Evolutionary conservation across 2,113 vertebrate species (phyloP).

Genomic region (Lophius piscatorius): DNA sequence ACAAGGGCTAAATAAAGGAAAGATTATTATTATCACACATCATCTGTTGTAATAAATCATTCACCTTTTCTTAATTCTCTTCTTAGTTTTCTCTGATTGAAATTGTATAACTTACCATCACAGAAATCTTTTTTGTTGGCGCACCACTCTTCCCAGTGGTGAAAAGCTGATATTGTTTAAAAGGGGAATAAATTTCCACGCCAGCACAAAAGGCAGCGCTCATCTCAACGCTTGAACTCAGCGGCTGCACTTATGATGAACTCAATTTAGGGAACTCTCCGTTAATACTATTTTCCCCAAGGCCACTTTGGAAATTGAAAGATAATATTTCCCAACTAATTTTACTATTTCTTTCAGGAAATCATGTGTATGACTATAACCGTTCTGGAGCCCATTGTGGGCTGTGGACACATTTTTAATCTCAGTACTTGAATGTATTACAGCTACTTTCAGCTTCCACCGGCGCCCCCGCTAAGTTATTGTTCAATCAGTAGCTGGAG

Average conservation of each 20-base stretch:
- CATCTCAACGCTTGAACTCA: slow-evolving; percentile 48
- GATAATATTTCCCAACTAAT: background rate
- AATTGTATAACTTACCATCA: background rate
- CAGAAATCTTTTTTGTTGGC: background rate
- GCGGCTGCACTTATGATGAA: slow-evolving; percentile 27
- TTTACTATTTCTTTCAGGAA: slow-evolving; percentile 1
- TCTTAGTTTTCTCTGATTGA: no score
- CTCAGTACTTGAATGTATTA: slow-evolving; percentile 3
- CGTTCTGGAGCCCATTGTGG: background rate
- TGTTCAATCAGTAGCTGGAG: no score
- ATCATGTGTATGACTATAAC: slow-evolving; percentile 3
- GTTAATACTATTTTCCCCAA: slow-evolving; percentile 12
- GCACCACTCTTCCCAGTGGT: slow-evolving; percentile 8
- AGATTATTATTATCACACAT: no score
- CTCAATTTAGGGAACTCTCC: slow-evolving; percentile 8
- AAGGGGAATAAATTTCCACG: slow-evolving; percentile 27
- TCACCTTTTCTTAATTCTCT: no score
- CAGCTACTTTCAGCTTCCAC: background rate
- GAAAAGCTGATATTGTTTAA: slow-evolving; percentile 20
- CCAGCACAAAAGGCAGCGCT: slow-evolving; percentile 14
- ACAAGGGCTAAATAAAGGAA: no score
- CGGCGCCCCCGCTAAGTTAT: no score
- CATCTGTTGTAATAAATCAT: no score
- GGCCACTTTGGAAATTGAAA: background rate
- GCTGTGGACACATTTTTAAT: slow-evolving; percentile 3